Evolutionary conservation across 1,140 invertebrate species (phyloP).

Genomic region (Campoletis sonorensis): DNA sequence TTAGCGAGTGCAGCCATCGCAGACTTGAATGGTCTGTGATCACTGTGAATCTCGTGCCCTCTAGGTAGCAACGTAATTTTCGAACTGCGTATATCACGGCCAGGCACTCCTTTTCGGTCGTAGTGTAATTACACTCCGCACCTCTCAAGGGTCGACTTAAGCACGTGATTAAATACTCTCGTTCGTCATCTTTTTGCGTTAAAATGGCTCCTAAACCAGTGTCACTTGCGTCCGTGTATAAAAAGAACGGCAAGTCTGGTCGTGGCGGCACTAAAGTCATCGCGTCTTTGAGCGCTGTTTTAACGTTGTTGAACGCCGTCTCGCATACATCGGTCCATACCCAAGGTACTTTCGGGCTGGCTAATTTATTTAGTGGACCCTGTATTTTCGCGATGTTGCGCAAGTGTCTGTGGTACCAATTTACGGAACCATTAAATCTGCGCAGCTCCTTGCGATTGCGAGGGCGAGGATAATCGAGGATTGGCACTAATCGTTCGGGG

Average conservation of each 20-base stretch:
- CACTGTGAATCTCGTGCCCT: slow-evolving; percentile 40
- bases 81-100: slow-evolving; percentile 51
- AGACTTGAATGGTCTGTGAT: slow-evolving; percentile 58
- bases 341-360: slow-evolving; percentile 40
- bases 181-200: neutral
- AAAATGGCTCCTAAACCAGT: slow-evolving; percentile 1
- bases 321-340: slow-evolving; percentile 33
- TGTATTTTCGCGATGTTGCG: slow-evolving; percentile 14
- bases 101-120: slow-evolving; percentile 31
- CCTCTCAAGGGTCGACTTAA: neutral
- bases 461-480: neutral
- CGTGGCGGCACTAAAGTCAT: neutral
- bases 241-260: slow-evolving; percentile 1
- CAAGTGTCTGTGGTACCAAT: neutral
- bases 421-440: neutral
- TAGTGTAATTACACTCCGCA: slow-evolving; percentile 13
- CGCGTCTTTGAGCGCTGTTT: slow-evolving; percentile 32
- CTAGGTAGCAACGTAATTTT: slow-evolving; percentile 57
- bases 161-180: slow-evolving; percentile 21
- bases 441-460: neutral
- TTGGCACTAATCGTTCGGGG: neutral
- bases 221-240: slow-evolving; percentile 43
- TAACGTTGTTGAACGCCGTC: slow-evolving; percentile 34
- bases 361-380: slow-evolving; percentile 40
- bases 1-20: slow-evolving; percentile 44